Evolutionary conservation across 1,140 invertebrate species (phyloP).

Genomic region (Drosophila kikkawai): DNA sequence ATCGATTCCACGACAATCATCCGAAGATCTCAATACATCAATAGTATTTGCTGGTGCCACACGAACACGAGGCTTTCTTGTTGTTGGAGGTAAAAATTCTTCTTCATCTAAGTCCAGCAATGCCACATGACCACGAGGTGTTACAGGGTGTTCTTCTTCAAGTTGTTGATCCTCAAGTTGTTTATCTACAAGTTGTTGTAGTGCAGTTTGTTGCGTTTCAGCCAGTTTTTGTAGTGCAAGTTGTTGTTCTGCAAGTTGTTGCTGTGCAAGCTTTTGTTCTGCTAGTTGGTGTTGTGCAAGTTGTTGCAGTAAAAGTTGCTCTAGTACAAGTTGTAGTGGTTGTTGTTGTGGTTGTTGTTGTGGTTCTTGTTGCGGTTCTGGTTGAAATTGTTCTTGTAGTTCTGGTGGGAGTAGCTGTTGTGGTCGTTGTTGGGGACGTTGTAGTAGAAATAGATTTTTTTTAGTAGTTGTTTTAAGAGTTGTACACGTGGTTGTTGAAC

Average conservation of each 20-base stretch:
- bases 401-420: no score
- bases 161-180: no score
- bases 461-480: neutral
- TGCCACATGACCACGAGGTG: neutral
- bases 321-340: neutral
- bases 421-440: no score
- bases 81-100: neutral
- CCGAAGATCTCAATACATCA: conserved; percentile 4
- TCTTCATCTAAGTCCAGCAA: neutral
- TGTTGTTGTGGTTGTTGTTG: neutral
- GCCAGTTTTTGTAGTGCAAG: neutral
- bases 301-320: neutral
- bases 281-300: neutral
- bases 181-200: neutral
- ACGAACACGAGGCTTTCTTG: neutral
- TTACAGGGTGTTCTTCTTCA: no score
- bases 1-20: conserved; percentile 43
- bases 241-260: neutral
- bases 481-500: neutral
- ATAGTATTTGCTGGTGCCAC: neutral
- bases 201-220: neutral
- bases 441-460: no score
- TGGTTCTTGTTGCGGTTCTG: neutral
- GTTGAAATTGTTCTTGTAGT: neutral
- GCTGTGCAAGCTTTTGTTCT: neutral